Conservation (phyloP, 2,888 invertebrate species). For the Morpho achilles region DNA sequence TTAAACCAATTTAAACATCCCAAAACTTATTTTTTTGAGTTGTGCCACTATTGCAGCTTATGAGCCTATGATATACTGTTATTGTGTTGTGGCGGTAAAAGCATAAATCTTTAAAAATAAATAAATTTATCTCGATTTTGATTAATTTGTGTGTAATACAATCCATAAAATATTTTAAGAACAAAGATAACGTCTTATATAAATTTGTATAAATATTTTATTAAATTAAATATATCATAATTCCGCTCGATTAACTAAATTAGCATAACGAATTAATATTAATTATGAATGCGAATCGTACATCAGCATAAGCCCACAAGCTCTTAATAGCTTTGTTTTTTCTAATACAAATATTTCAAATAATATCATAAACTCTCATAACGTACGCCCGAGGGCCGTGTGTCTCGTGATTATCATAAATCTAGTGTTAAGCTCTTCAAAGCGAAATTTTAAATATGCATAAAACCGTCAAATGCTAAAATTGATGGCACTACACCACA, state of each 20-base stretch:
- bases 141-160: too few species aligned
- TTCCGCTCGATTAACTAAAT: not conserved
- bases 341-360: slow-evolving; percentile 5
- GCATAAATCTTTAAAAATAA: too few species aligned
- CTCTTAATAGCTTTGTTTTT: slow-evolving; percentile 1
- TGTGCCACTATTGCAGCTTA: too few species aligned
- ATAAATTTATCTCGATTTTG: too few species aligned
- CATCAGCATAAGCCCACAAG: slow-evolving; percentile 1
- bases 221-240: not conserved
- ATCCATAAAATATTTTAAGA: too few species aligned
- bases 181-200: too few species aligned
- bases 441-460: slow-evolving; percentile 74
- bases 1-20: too few species aligned
- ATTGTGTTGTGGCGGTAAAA: too few species aligned
- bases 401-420: slow-evolving; percentile 52
- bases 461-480: slow-evolving; percentile 71
- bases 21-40: too few species aligned
- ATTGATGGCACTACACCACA: slow-evolving; percentile 58
- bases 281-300: slow-evolving; percentile 7
- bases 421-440: slow-evolving; percentile 64
- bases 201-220: too few species aligned
- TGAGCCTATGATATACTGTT: too few species aligned
- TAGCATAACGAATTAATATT: slow-evolving; percentile 1
- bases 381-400: slow-evolving; percentile 30
- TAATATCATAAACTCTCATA: slow-evolving; percentile 3